Base-by-base conservation (phyloP, 2,888 invertebrate species). In the Panorpa germanica region DNA sequence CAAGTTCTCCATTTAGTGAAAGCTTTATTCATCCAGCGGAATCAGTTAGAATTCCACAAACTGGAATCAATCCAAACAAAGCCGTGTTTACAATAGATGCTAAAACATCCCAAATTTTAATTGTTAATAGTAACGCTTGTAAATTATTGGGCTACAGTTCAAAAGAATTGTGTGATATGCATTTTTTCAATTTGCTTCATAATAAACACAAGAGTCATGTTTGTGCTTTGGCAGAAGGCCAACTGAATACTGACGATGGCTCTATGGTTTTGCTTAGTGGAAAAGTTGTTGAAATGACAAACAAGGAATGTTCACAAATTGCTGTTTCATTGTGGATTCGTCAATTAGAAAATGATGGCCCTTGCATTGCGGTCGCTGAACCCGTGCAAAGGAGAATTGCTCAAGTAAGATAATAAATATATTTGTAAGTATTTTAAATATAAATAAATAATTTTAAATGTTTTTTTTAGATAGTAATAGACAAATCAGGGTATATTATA, bases 281-380 rank as follows among this genome's bases (percentile, higher is more conserved):
- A 31, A 70, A 70, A 61, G 58, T 71, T 40, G 65, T 72, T 28
- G 72, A 73, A 49, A 57, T 70, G 31, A 43, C 64, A 20, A 57
- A 63, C 14, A 65, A 65, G 38, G 57, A 57, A 34, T 64, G 65
- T 2, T 47, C 53, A 3, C 52, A 59, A 2, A 54, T 70, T 3
- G 69, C 71, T 36, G 70, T 71, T 2, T 72, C 72, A 0, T 47
- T 73, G 11, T 73, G 72, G 72, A 63, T 71, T 30, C 48, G 64
- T 15, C 65, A 65, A 39, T 45, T 65, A 35, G 65, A 65, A 39
- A 55, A 47, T 29, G 64, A 63, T 33, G 58, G 64, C 0, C 61
- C 70, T 1, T 70, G 70, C 41, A 52, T 73, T 32, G 70, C 70
- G 5, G 58, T 61, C 13, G 70, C 72, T 19, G 72, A 73, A 43